Conservation (phyloP, 2,113 vertebrate genomes). For the Phainopepla nitens region DNA sequence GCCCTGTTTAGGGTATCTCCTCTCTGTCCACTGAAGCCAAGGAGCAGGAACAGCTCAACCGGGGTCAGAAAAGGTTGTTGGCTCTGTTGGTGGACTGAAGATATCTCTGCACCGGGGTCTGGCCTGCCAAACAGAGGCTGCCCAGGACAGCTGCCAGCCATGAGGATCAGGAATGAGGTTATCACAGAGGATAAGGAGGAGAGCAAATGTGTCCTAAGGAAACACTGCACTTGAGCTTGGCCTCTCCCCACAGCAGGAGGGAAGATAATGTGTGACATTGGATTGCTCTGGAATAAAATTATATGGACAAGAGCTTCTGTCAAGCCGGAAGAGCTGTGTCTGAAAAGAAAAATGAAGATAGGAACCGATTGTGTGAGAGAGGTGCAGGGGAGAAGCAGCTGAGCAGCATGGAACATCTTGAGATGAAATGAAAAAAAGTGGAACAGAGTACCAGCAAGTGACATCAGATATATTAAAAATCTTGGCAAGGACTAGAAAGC, state of each 20-base stretch:
- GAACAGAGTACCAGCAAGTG: not conserved
- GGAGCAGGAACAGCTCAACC: not conserved
- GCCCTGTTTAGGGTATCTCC: not conserved
- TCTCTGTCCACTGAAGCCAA: not conserved
- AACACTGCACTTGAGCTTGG: not conserved
- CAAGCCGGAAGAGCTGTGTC: not conserved
- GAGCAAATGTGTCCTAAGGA: not conserved
- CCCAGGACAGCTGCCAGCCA: not conserved
- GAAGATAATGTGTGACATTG: not conserved
- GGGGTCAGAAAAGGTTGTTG: not conserved
- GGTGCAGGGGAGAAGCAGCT: not conserved
- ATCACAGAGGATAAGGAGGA: fast-evolving
- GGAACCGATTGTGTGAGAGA: not conserved
- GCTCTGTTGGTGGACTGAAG: not conserved
- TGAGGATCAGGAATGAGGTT: not conserved
- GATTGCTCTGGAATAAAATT: not conserved
- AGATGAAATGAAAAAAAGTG: not conserved
- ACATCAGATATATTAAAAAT: not conserved
- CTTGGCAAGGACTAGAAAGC: not conserved
- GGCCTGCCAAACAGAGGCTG: not conserved
- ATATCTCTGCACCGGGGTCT: not conserved
- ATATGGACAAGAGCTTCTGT: not conserved
- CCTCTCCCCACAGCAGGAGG: not conserved
- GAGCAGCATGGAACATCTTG: not conserved
- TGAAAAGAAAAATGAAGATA: not conserved